Base-by-base conservation (phyloP, 2,797 vertebrate species). In the Channa striata region DNA sequence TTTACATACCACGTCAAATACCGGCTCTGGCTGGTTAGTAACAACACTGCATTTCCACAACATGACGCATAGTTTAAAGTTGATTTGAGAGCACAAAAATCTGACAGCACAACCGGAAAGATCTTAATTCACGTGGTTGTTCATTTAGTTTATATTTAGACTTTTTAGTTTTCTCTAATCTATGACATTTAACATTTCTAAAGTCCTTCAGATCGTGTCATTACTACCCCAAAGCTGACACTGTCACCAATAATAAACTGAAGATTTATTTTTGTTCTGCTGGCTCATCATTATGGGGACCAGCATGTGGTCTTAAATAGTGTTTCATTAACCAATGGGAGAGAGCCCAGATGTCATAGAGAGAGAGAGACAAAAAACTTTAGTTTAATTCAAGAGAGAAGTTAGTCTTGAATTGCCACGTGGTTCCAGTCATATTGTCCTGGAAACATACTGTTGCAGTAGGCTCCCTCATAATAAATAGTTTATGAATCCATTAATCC, bases 211-310 rank as follows among this genome's bases (percentile, higher is more conserved):
- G 23, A 44, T 43, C 33, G 44, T 36, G 37, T 30, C 48, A 68
- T 56, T 43, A 70, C 59, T 36, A 47, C 11, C 12, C 49, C 30
- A 12, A 39, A 46, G 50, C 67, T 68, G 48, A 79, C 68, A 59
- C n/a, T 16, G 59, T 46, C 21, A 52, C 46, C 59, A 46, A 53
- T 68, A 61, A 73, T 78, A 67, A 78, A 78, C 46, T 70, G 37
- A 49, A 72, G 62, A 79, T 72, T 74, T 67, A 78, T 80, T 90
- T 80, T 51, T 13, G 59, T 68, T 75, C 36, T 75, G 81, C 73
- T 81, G 80, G 71, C 68, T 89, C 73, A 74, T 78, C 71, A 67
- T 70, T 19, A 40, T 72, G 61, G 51, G 58, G 61, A 63, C 17
- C 77, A 73, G 67, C 63, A 69, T 78, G 82, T 42, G 75, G 79